Conservation (phyloP, 1,140 invertebrate genomes). For the Ips typographus region DNA sequence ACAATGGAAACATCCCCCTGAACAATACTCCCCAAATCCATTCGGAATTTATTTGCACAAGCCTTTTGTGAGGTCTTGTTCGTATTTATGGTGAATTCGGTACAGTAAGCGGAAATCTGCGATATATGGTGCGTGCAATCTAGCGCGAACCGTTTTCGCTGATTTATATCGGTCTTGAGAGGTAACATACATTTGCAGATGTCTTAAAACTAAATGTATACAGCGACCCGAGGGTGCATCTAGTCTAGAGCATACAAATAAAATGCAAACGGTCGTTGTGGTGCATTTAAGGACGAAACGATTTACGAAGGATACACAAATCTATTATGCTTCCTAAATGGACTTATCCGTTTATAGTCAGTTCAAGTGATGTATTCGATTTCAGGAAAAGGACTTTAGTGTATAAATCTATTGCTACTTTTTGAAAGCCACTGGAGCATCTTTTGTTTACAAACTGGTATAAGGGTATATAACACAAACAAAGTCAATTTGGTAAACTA, state of each 20-base stretch:
- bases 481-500: too few species aligned
- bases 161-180: slow-evolving; percentile 10
- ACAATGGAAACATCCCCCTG: slow-evolving; percentile 12
- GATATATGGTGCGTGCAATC: slow-evolving; percentile 25
- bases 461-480: too few species aligned
- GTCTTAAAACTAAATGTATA: slow-evolving; percentile 20
- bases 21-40: slow-evolving; percentile 24
- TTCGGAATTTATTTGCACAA: slow-evolving; percentile 22
- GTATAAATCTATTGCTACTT: too few species aligned
- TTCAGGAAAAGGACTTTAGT: too few species aligned
- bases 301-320: too few species aligned
- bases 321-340: too few species aligned
- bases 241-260: neutral
- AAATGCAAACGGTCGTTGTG: slow-evolving; percentile 8
- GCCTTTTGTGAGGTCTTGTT: slow-evolving; percentile 8
- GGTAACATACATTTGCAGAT: slow-evolving; percentile 22
- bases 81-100: slow-evolving; percentile 20
- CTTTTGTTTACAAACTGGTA: too few species aligned
- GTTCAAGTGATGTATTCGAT: too few species aligned
- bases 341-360: too few species aligned
- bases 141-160: slow-evolving; percentile 14
- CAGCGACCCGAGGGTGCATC: slow-evolving; percentile 15
- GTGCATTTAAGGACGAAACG: neutral
- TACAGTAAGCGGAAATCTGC: slow-evolving; percentile 17
- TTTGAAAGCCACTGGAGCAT: too few species aligned